Conservation (phyloP, 2,888 invertebrate species). For the Salticus scenicus region DNA sequence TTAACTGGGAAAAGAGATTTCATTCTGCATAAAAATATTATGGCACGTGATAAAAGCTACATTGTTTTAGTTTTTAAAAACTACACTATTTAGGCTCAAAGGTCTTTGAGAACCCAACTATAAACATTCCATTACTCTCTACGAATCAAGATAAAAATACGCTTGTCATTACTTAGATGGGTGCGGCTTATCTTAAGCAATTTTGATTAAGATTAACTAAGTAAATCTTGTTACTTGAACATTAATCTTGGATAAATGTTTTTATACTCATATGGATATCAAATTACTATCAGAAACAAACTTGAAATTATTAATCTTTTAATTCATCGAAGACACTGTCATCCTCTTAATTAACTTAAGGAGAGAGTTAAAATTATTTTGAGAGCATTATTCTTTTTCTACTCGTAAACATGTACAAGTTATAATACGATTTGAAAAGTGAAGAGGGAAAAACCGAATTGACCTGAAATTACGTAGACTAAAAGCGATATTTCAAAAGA, state of each 20-base stretch:
- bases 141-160: neutral
- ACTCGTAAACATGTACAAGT: too few relatives aligned
- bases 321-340: neutral
- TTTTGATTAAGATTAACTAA: constrained; percentile 8
- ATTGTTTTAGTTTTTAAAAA: neutral
- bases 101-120: neutral
- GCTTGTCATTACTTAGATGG: neutral
- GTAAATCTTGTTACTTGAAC: constrained; percentile 7
- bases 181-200: neutral
- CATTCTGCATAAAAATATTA: too few relatives aligned
- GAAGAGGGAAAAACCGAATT: too few relatives aligned
- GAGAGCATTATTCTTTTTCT: too few relatives aligned
- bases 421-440: too few relatives aligned
- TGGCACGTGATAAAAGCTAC: too few relatives aligned
- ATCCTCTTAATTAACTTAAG: neutral
- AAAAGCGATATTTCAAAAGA: too few relatives aligned
- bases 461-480: too few relatives aligned
- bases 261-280: neutral
- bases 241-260: constrained; percentile 8
- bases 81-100: neutral
- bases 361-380: neutral
- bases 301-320: neutral
- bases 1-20: neutral
- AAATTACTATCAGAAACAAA: neutral
- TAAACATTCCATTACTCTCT: neutral